Evolutionary conservation across 2,797 vertebrate species (phyloP), one percentile per base, ranked within the genome.

Genomic region (Gallinago solitaria): DNA sequence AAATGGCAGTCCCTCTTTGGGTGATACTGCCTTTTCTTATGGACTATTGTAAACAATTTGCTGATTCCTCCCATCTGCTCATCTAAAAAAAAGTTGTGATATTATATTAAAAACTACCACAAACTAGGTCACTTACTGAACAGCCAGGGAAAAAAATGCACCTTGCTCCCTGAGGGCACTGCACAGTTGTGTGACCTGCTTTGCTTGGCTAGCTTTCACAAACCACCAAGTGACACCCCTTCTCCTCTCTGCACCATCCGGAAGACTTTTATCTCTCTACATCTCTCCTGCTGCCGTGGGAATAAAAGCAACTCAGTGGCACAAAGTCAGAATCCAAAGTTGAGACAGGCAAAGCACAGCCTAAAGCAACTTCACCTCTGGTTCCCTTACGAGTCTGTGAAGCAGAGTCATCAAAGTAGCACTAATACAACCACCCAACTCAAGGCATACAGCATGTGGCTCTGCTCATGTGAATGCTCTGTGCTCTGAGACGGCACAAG

Each of bases 361-460:
- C 93, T 96, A 68, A 90, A 97, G 96, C 81, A 97, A 90, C 47
- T 65, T 93, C 88, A 95, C 68, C 90, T 90, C 83, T 92, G 51
- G 64, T 83, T 78, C 64, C 35, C 76, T 92, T 39, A 28, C 7
- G 53, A 80, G 79, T 85, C 43, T 87, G 86, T 77, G 84, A 91
- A 87, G 83, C 5, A 0, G 35, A 89, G 71, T 73, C 91, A 93
- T 91, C 91, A 93, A 92, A 92, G 81, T 80, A 89, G 70, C 54
- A 28, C 39, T 60, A 57, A 51, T 63, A 64, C 4, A 0, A 82
- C 73, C 50, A 68, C 80, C 48, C 35, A 57, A 74, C 67, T 51
- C 2, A 50, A 67, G 76, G 59, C 27, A 8, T 73, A 14, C 13
- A 5, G 68, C 13, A 0, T 47, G 47, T 0, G 4, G 78, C 57